phyloP scores from a whole-genome alignment of 2,113 vertebrate genomes.

The Anguilla rostrata region DNA sequence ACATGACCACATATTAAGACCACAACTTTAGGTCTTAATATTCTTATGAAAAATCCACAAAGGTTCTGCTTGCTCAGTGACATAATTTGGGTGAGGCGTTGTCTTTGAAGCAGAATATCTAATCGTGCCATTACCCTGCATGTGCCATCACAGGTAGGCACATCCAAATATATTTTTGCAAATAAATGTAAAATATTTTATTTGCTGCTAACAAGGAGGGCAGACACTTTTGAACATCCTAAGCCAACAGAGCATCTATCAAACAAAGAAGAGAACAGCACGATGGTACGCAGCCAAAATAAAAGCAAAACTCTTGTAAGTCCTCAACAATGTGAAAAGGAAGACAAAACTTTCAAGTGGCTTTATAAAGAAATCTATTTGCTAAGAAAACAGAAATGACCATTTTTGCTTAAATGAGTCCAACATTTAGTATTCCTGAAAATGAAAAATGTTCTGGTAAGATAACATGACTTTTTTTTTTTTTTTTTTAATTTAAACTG shows the following conservation, averaged over 20 bases:
- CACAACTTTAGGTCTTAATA: too few relatives aligned
- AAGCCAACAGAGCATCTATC: background rate
- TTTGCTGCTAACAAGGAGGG: background rate
- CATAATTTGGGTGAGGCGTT: background rate
- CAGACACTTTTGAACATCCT: background rate
- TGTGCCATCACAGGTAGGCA: conserved; percentile 41
- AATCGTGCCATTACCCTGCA: background rate
- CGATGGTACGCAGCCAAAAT: background rate
- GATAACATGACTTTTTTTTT: background rate
- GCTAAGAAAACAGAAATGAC: too few relatives aligned
- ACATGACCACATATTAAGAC: too few relatives aligned
- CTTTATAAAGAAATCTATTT: too few relatives aligned
- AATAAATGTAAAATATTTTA: conserved; percentile 40
- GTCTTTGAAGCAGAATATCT: background rate
- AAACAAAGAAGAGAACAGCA: background rate
- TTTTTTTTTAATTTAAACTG: too few relatives aligned
- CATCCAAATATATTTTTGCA: conserved; percentile 43
- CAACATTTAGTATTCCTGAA: background rate
- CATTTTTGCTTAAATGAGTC: background rate
- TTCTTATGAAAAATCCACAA: background rate
- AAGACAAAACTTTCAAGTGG: background rate
- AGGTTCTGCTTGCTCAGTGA: background rate
- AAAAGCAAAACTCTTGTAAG: background rate
- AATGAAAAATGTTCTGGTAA: background rate
- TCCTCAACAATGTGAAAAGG: background rate